A percentile compares a stretch with the other conserved stretches of the same genome.
Conservation (phyloP, 2,797 vertebrate species). For the Anguilla megastoma region DNA sequence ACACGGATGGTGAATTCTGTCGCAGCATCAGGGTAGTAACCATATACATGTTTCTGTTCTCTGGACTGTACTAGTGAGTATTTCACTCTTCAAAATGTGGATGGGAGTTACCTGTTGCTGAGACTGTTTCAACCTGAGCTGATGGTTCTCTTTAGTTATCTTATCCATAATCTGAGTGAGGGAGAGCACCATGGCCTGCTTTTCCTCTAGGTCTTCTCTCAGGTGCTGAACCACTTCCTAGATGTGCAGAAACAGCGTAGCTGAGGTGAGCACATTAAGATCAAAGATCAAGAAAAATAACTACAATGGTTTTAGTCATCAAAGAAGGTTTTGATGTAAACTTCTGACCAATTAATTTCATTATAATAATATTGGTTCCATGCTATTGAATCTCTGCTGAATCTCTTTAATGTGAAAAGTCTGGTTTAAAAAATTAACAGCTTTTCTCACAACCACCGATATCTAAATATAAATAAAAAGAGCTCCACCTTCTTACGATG, state of each 20-base stretch:
- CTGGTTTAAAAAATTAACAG: background rate
- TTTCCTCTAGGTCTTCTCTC: conserved; percentile 59
- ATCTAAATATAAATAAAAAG: too few relatives aligned
- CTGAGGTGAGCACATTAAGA: conserved; percentile 26
- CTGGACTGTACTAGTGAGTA: background rate
- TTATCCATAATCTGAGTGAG: conserved; percentile 64
- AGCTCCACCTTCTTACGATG: too few relatives aligned
- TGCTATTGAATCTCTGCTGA: background rate
- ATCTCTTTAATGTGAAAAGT: background rate
- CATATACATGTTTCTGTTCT: background rate
- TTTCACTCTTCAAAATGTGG: background rate
- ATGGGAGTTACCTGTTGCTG: conserved; percentile 65
- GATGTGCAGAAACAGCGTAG: conserved; percentile 43
- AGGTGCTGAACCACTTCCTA: conserved; percentile 53
- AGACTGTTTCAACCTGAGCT: conserved; percentile 59
- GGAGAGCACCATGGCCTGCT: conserved; percentile 51
- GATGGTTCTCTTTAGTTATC: conserved; percentile 66
- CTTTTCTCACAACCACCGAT: background rate
- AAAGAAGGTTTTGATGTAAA: background rate
- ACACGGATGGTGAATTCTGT: conserved; percentile 42
- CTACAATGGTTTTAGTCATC: background rate
- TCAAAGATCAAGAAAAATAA: background rate
- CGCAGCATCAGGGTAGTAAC: conserved; percentile 8
- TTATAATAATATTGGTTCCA: background rate
- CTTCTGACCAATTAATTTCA: background rate